Base-by-base conservation (phyloP, 2,113 vertebrate species). In the Casuarius casuarius region DNA sequence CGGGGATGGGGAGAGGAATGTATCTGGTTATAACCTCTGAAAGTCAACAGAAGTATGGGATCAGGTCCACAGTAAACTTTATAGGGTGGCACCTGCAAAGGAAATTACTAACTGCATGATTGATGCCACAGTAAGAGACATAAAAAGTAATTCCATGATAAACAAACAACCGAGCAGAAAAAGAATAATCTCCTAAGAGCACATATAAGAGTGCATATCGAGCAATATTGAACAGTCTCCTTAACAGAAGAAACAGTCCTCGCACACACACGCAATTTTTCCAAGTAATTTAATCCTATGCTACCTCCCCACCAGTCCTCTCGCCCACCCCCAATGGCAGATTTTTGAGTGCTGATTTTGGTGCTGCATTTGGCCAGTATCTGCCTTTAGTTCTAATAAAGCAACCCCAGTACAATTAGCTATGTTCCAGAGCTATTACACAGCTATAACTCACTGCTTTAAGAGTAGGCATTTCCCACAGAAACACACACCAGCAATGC, bases 51-150 rank as follows among this genome's bases (percentile, higher is more conserved):
- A 93, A 91, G 40, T 40, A 81, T 33, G 85, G 96, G 85, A 94
- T 84, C 75, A 70, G 38, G 17, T 91, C 94, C 94, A 95, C 92
- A 78, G 84, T 80, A 96, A 96, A 96, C 90, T 95, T 94, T 74
- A 74, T 15, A 84, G 52, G 92, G 87, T 92, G 87, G 93, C 81
- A 97, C 83, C 92, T 94, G 87, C 86, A 76, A 42, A 96, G 94
- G 96, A 96, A 95, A 96, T 90, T 95, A 96, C 88, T 89, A 83
- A 79, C 18, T 95, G 83, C 54, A 76, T 84, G 93, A 96, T 19
- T 93, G 94, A 97, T 95, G 66, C 93, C 90, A 94, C 87, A 91
- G 95, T 95, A 89, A 95, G 70, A 94, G 86, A 92, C 51, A 92
- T 88, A 95, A 92, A 95, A 89, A 88, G 67, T 94, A 97, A 96